These are phyloP conservation scores for Phaonia tiefii DNA, from an alignment of 2,888 invertebrate genomes.

Conservation along the genomic window DNA sequence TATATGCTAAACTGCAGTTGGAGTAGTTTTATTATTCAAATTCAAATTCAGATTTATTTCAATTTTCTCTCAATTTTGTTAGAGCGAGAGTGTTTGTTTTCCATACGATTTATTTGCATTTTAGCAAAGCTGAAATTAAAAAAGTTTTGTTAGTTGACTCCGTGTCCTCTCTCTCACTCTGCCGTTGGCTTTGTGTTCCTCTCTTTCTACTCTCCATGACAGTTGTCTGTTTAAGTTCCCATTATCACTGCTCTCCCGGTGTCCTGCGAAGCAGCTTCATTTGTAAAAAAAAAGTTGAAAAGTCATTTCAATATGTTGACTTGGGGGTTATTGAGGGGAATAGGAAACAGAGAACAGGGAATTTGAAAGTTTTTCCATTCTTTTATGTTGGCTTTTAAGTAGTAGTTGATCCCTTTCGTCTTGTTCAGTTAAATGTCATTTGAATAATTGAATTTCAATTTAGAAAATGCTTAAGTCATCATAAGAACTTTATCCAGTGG, in stretches of 20 bases:
- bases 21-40: slow-evolving; percentile 17
- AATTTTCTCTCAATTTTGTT: not conserved
- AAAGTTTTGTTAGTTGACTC: slow-evolving; percentile 1
- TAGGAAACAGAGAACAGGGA: no score
- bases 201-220: not conserved
- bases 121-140: slow-evolving; percentile 31
- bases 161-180: no score
- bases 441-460: slow-evolving; percentile 66
- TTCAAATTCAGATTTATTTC: slow-evolving; percentile 31
- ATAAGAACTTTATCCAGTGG: slow-evolving; percentile 12
- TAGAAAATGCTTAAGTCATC: slow-evolving; percentile 43
- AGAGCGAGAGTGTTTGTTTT: not conserved
- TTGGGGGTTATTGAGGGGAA: slow-evolving; percentile 16
- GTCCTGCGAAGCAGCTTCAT: not conserved
- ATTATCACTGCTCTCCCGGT: slow-evolving; percentile 10
- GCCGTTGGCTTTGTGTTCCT: no score
- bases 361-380: no score
- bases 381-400: slow-evolving; percentile 1
- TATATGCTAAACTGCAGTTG: no score
- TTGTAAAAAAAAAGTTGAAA: slow-evolving; percentile 22
- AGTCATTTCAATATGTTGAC: slow-evolving; percentile 50
- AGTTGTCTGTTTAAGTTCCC: not conserved
- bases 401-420: slow-evolving; percentile 27
- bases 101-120: slow-evolving; percentile 33
- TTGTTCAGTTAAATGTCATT: slow-evolving; percentile 47